Conservation (phyloP, 2,888 invertebrate genomes). For the Nymphalis c-album region DNA sequence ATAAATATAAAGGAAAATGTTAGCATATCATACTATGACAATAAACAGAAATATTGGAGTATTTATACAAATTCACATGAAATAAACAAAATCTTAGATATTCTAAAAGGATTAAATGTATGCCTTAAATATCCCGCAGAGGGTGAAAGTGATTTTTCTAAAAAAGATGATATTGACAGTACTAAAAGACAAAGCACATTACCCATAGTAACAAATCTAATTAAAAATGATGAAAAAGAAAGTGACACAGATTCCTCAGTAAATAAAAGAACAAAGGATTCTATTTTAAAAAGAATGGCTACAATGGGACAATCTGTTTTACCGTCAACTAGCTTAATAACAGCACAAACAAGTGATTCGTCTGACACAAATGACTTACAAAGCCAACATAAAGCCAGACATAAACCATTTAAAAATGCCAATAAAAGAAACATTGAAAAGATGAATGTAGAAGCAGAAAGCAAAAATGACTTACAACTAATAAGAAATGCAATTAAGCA, state of each 20-base stretch:
- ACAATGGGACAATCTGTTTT: constrained; percentile 72
- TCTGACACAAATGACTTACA: constrained; percentile 59
- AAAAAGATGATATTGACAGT: constrained; percentile 7
- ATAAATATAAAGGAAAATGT: constrained; percentile 57
- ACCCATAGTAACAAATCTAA: constrained; percentile 17
- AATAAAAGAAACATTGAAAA: constrained; percentile 49
- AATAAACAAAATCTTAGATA: constrained; percentile 52
- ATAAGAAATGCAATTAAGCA: constrained; percentile 38
- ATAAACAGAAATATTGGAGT: constrained; percentile 64
- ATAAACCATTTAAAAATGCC: constrained; percentile 54
- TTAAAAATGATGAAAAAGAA: constrained; percentile 47
- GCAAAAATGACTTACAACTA: constrained; percentile 42
- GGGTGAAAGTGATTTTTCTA: constrained; percentile 31
- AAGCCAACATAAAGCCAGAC: constrained; percentile 52
- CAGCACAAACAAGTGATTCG: constrained; percentile 62
- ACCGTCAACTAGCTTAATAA: constrained; percentile 49
- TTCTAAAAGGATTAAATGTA: constrained; percentile 52
- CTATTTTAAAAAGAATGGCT: constrained; percentile 71
- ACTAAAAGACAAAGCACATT: constrained; percentile 7
- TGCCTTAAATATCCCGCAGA: constrained; percentile 47
- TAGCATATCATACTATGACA: constrained; percentile 68
- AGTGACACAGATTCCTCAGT: constrained; percentile 68
- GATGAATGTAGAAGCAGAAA: constrained; percentile 44
- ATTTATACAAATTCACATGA: constrained; percentile 58
- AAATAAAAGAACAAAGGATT: constrained; percentile 64